Evolutionary conservation across 2,797 vertebrate genomes (phyloP).

Genomic region (Acanthopagrus latus): DNA sequence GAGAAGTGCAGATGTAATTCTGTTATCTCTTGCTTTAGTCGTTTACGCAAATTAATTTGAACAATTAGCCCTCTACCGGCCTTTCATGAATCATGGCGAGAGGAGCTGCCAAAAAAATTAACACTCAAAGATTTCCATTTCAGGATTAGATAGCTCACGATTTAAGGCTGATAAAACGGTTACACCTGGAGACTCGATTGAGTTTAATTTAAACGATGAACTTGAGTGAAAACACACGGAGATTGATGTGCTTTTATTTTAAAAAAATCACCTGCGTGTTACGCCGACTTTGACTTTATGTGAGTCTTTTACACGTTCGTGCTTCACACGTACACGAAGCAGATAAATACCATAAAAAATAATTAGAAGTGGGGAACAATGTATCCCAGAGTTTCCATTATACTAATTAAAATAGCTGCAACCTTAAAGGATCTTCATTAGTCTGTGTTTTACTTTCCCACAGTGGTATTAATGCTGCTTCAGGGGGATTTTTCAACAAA

Average conservation of each 20-base stretch:
- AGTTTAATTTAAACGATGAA: constrained; percentile 12
- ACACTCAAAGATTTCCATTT: constrained; percentile 74
- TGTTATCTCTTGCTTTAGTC: constrained; percentile 98
- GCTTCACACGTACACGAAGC: constrained; percentile 19
- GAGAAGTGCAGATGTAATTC: constrained; percentile 98
- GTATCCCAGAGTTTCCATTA: constrained; percentile 47
- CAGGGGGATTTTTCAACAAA: background rate
- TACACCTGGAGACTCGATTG: constrained; percentile 52
- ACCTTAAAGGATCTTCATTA: constrained; percentile 42
- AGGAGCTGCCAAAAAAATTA: constrained; percentile 88
- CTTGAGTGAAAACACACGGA: background rate
- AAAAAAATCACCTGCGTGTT: constrained; percentile 21
- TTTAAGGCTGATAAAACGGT: constrained; percentile 32
- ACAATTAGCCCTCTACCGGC: constrained; percentile 98
- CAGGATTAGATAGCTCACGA: constrained; percentile 38
- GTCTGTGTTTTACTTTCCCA: constrained; percentile 36
- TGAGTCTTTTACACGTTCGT: constrained; percentile 7
- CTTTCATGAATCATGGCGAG: constrained; percentile 94
- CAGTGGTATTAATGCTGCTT: background rate
- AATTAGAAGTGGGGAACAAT: constrained; percentile 21
- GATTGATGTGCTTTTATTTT: background rate
- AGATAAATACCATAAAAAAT: constrained; percentile 28
- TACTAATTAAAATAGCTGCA: constrained; percentile 47
- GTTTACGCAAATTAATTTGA: constrained; percentile 99
- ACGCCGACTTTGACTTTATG: background rate